Conservation (phyloP, 2,888 invertebrate species). For the Spialia ferax region DNA sequence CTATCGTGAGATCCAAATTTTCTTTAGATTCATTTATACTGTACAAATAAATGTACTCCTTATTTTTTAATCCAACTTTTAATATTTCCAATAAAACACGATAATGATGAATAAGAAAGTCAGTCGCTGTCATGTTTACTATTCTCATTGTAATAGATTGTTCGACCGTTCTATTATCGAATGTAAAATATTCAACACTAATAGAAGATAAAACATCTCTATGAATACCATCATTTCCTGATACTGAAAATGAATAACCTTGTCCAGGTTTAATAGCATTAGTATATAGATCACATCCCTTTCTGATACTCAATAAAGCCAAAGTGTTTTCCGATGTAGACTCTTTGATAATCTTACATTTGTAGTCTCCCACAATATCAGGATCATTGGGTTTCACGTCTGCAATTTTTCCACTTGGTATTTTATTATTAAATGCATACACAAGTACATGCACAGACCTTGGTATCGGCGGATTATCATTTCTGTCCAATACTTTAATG, state of each 20-base stretch:
- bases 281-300: constrained; percentile 93
- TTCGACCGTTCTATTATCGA: constrained; percentile 93
- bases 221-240: constrained; percentile 96
- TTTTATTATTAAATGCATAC: constrained; percentile 91
- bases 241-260: constrained; percentile 92
- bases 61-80: constrained; percentile 88
- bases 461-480: constrained; percentile 95
- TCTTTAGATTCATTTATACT: constrained; percentile 90
- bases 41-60: constrained; percentile 90
- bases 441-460: constrained; percentile 94
- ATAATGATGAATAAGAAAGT: constrained; percentile 93
- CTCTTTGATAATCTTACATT: constrained; percentile 92
- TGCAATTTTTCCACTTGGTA: constrained; percentile 94
- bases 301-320: constrained; percentile 89
- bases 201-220: constrained; percentile 95
- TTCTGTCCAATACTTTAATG: constrained; percentile 94
- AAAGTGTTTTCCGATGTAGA: constrained; percentile 86
- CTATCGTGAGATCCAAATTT: constrained; percentile 91
- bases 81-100: constrained; percentile 90
- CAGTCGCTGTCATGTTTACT: constrained; percentile 90
- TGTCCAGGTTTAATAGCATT: constrained; percentile 90
- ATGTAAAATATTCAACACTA: constrained; percentile 92
- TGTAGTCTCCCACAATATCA: constrained; percentile 96
- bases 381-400: constrained; percentile 97
- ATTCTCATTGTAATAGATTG: constrained; percentile 93